A percentile compares a stretch with the other conserved stretches of the same genome.
Evolutionary conservation across 1,140 invertebrate genomes (phyloP).

Genomic region (Aphis gossypii): DNA sequence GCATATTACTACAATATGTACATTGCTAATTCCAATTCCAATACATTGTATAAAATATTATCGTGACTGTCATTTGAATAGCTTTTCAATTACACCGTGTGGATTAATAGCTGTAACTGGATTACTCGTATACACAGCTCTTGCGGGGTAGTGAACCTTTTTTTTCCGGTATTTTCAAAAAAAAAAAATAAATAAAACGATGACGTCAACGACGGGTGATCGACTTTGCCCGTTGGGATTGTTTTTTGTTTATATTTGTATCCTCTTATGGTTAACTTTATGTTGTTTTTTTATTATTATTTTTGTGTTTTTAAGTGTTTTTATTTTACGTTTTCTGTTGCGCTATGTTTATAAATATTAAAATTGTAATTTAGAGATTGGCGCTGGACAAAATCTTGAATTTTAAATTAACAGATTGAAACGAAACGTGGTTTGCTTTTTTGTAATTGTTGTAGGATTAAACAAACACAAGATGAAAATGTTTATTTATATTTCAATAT

Average conservation of each 20-base stretch:
- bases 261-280: background rate
- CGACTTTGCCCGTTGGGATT: background rate
- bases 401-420: background rate
- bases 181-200: background rate
- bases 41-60: background rate
- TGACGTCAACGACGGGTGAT: background rate
- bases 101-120: background rate
- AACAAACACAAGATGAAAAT: background rate
- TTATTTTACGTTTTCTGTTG: background rate
- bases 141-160: background rate
- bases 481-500: constrained; percentile 20
- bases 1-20: background rate
- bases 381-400: background rate
- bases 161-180: background rate
- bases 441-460: background rate
- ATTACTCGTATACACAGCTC: background rate
- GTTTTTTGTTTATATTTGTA: background rate
- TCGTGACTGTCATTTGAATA: background rate
- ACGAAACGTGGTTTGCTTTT: background rate
- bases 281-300: background rate
- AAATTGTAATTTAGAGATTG: constrained; percentile 21
- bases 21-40: background rate
- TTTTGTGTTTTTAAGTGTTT: background rate
- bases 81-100: background rate
- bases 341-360: background rate